Conservation (phyloP, 2,113 vertebrate species). For the Echinops telfairi region DNA sequence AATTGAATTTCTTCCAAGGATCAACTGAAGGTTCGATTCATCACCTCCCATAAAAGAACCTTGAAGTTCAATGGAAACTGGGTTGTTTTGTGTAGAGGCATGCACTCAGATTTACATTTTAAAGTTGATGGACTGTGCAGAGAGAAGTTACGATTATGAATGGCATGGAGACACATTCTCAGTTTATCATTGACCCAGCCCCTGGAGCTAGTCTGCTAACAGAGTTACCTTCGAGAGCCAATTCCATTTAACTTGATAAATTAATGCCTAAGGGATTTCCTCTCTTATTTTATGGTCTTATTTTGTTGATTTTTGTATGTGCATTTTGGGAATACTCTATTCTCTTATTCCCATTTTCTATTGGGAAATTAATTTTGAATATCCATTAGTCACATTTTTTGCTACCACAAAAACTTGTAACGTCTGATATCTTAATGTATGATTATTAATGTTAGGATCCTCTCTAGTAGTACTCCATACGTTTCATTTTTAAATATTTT, state of each 20-base stretch:
- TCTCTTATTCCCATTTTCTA: background rate
- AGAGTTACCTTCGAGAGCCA: background rate
- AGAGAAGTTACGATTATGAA: background rate
- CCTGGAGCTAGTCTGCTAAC: background rate
- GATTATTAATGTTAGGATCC: background rate
- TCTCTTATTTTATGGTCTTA: background rate
- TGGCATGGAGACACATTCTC: background rate
- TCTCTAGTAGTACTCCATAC: background rate
- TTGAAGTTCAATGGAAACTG: background rate
- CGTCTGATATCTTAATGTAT: background rate
- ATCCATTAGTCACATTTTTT: background rate
- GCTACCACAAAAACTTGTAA: slow-evolving; percentile 5
- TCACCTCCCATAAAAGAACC: background rate
- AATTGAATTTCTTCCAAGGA: slow-evolving; percentile 29
- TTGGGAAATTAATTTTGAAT: slow-evolving; percentile 22
- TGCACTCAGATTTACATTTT: background rate
- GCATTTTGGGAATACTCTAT: background rate
- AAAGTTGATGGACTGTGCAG: background rate
- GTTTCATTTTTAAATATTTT: slow-evolving; percentile 12
- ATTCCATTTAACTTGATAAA: slow-evolving; percentile 1
- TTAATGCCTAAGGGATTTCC: background rate
- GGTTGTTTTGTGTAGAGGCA: background rate
- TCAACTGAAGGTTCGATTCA: background rate
- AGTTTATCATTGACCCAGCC: background rate
- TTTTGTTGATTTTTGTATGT: background rate